Base-by-base conservation (phyloP, 2,797 vertebrate species). In the Eremophila alpestris region DNA sequence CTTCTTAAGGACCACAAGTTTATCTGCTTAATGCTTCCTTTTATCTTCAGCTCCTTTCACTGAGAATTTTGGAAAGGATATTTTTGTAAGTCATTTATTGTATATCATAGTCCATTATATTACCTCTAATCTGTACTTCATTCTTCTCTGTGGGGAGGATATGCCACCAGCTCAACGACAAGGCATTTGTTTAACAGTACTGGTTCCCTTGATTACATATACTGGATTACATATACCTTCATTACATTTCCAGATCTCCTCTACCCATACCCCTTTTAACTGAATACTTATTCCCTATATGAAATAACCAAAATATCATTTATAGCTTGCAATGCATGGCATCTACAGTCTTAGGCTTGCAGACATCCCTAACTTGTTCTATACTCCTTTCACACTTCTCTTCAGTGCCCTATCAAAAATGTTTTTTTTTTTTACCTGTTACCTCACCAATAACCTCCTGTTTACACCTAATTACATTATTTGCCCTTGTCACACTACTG, bases 11-110 rank as follows among this genome's bases (percentile, higher is more conserved):
- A 40, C 13, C 4, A 1, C 49, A 88, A 92, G 92, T 89, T 79
- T 84, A 80, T 77, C 67, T 84, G 71, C 46, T 71, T 78, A 90
- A 70, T 51, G 45, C 56, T 94, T 94, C 64, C 29, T 87, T 87
- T 88, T 76, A 76, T 76, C 71, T 84, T 89, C 71, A 74, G 38
- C 38, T 84, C 40, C 45, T 67, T 89, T 94, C 60, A 85, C 78
- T 80, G 56, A 84, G 43, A 92, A 79, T 68, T 90, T 92, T 55
- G 34, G 32, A 56, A 67, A 30, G 55, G 81, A n/a, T 87, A 51
- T 67, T 73, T 74, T 80, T 82, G 4, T 34, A 52, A 73, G 48
- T 63, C 4, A 63, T 41, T 87, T 82, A 78, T 84, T 65, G 41
- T 82, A 40, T 41, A 58, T 52, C 73, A 34, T 48, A 76, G 38